Evolutionary conservation across 2,888 invertebrate genomes (phyloP).

Genomic region (Aplocera efformata): DNA sequence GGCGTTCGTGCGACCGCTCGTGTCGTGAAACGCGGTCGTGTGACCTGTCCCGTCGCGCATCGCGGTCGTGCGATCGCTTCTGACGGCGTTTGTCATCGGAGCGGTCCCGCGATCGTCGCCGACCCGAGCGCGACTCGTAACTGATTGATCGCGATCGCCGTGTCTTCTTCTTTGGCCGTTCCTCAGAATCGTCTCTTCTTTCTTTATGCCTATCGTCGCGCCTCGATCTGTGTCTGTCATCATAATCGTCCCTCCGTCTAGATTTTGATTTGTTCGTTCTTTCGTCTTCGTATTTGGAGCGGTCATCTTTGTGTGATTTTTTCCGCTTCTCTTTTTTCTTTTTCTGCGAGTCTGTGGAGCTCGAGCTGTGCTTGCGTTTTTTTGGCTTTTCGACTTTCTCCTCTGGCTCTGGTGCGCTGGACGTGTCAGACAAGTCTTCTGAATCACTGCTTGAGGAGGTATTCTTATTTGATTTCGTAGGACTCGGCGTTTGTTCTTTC

Average conservation of each 20-base stretch:
- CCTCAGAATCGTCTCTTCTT: slow-evolving; percentile 62
- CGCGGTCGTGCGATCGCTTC: slow-evolving; percentile 43
- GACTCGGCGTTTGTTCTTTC: slow-evolving; percentile 57
- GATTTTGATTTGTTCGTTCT: slow-evolving; percentile 46
- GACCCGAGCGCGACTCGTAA: slow-evolving; percentile 54
- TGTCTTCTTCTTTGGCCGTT: slow-evolving; percentile 54
- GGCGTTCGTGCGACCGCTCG: slow-evolving; percentile 42
- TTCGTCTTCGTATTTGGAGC: slow-evolving; percentile 51
- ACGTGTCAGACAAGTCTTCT: slow-evolving; percentile 55
- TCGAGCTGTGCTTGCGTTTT: slow-evolving; percentile 64
- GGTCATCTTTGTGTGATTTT: slow-evolving; percentile 47
- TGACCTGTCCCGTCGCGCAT: too few species aligned
- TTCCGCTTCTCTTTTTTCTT: slow-evolving; percentile 57
- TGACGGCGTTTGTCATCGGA: slow-evolving; percentile 1
- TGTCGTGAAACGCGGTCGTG: too few species aligned
- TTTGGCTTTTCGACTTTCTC: slow-evolving; percentile 48
- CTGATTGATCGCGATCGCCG: slow-evolving; percentile 62
- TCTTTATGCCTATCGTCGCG: slow-evolving; percentile 53
- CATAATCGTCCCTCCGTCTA: slow-evolving; percentile 51
- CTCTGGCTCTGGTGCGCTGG: slow-evolving; percentile 50
- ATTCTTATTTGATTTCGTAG: slow-evolving; percentile 55
- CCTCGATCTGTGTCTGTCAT: slow-evolving; percentile 55
- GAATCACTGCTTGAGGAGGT: slow-evolving; percentile 65
- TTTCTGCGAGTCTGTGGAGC: slow-evolving; percentile 51
- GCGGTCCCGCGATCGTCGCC: slow-evolving; percentile 46